Conservation (phyloP, 2,888 invertebrate species). For the Pachydiplax longipennis region DNA sequence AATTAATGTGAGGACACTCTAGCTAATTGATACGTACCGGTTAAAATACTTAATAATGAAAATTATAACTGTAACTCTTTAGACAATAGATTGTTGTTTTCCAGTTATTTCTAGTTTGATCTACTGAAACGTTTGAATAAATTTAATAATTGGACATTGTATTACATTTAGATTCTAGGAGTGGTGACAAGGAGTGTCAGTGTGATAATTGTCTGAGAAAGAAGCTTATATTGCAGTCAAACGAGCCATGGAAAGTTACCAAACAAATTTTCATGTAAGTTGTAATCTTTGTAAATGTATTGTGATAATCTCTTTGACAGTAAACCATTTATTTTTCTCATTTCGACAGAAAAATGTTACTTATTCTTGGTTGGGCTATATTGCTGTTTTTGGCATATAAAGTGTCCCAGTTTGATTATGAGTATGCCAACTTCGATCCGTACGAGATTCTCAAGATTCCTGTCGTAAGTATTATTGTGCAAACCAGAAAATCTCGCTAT, state of each 20-base stretch:
- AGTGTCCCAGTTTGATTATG: constrained; percentile 96
- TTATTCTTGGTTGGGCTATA: constrained; percentile 83
- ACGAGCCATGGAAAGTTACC: constrained; percentile 87
- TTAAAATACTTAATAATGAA: too few species aligned
- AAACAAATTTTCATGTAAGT: constrained; percentile 75
- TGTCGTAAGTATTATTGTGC: constrained; percentile 64
- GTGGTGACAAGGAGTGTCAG: constrained; percentile 80
- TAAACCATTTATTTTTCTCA: constrained; percentile 45
- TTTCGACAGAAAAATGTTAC: constrained; percentile 73
- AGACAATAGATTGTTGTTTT: too few species aligned
- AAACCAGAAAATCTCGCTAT: neutral
- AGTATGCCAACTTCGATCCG: constrained; percentile 98
- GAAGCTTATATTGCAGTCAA: constrained; percentile 78
- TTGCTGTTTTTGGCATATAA: constrained; percentile 85
- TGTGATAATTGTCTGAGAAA: constrained; percentile 90
- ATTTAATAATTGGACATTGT: neutral
- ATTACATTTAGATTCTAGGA: constrained; percentile 73
- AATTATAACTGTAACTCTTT: too few species aligned
- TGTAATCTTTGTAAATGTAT: constrained; percentile 19
- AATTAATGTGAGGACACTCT: too few species aligned
- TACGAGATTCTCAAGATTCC: constrained; percentile 94
- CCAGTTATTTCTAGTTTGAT: neutral
- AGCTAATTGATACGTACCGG: too few species aligned
- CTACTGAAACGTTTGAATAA: neutral
- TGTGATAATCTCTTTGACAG: neutral